A percentile compares a stretch with the other conserved stretches of the same genome.
Evolutionary conservation across 2,797 vertebrate species (phyloP).

Genomic region (Morus bassanus): DNA sequence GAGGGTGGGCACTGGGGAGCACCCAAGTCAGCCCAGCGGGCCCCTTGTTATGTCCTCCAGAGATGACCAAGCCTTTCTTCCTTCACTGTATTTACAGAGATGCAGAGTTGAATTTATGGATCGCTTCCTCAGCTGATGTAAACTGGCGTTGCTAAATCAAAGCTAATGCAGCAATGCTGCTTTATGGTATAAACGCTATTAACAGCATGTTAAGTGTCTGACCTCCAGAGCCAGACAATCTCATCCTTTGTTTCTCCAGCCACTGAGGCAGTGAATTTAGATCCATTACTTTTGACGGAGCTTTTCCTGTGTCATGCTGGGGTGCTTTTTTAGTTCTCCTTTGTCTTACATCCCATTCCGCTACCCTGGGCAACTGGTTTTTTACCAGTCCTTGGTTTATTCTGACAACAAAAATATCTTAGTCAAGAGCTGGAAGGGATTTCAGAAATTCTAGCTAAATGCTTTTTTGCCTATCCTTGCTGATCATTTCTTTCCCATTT

Average conservation of each 20-base stretch:
- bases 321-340: not conserved
- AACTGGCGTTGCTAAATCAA: not conserved
- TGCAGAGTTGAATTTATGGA: not conserved
- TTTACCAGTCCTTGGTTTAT: constrained; percentile 1
- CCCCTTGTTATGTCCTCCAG: not conserved
- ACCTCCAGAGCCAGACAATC: not conserved
- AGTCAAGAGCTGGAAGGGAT: not conserved
- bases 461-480: not conserved
- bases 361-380: constrained; percentile 5
- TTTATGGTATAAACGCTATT: constrained; percentile 17
- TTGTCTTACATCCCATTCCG: not conserved
- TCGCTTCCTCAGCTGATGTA: not conserved
- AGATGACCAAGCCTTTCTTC: not conserved
- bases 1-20: not conserved
- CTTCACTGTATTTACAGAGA: not conserved
- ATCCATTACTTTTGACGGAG: constrained; percentile 9
- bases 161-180: not conserved
- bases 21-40: not conserved
- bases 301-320: constrained; percentile 21
- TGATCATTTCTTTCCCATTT: not conserved
- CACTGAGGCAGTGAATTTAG: not conserved
- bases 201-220: constrained; percentile 21
- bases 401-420: constrained; percentile 1
- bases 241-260: constrained; percentile 39
- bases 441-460: not conserved